Evolutionary conservation across 2,888 invertebrate genomes (phyloP).

Genomic region (Strigamia maritima): DNA sequence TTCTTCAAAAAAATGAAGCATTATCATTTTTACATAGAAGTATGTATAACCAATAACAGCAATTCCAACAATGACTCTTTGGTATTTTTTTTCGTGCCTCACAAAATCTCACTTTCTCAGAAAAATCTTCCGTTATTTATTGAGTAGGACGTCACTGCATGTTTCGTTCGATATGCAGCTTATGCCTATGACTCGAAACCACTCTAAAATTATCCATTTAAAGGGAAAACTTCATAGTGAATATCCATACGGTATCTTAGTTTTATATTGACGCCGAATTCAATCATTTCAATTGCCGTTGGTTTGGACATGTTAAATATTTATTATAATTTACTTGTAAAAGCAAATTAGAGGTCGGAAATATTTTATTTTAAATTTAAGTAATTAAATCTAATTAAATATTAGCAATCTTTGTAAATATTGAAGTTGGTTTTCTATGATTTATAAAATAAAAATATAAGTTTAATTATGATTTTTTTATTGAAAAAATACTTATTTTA

Average conservation of each 20-base stretch:
- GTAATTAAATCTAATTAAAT: no score
- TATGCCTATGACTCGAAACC: not conserved
- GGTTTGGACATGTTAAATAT: no score
- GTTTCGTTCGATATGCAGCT: slow-evolving; percentile 9
- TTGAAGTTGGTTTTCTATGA: no score
- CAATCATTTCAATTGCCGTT: no score
- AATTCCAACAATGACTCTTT: not conserved
- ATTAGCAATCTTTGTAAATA: no score
- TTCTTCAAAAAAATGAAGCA: slow-evolving; percentile 29
- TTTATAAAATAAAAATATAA: no score
- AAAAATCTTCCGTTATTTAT: slow-evolving; percentile 8
- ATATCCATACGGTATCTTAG: not conserved
- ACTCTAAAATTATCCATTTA: slow-evolving; percentile 10
- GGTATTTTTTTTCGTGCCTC: not conserved
- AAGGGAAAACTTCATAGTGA: slow-evolving; percentile 28
- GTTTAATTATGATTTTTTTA: no score
- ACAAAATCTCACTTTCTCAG: not conserved
- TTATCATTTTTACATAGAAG: not conserved
- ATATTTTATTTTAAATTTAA: no score
- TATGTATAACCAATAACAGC: slow-evolving; percentile 1
- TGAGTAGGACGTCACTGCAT: not conserved
- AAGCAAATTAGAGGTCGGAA: no score
- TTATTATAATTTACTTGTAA: no score
- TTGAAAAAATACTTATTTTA: no score
- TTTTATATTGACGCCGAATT: no score